phyloP scores from a whole-genome alignment of 2,113 vertebrate species.

The Pseudolaguvia tuberculata region DNA sequence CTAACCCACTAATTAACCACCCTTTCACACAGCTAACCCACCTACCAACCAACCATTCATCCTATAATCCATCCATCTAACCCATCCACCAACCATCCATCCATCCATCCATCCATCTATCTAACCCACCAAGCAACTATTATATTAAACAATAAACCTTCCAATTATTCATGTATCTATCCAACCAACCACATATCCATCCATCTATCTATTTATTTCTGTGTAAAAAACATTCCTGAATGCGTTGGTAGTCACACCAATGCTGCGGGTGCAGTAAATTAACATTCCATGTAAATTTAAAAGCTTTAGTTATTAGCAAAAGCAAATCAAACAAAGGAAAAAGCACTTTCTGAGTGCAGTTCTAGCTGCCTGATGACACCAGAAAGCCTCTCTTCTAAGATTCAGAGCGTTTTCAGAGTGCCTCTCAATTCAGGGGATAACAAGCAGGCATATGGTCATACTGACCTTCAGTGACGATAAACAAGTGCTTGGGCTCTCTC shows the following conservation, averaged over 20 bases:
- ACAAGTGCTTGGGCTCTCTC: neutral
- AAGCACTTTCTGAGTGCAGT: neutral
- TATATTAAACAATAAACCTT: too few relatives aligned
- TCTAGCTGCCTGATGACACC: neutral
- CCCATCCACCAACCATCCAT: too few relatives aligned
- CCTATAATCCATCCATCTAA: too few relatives aligned
- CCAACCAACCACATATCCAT: too few relatives aligned
- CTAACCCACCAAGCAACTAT: too few relatives aligned
- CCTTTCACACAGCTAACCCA: too few relatives aligned
- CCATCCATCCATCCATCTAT: too few relatives aligned
- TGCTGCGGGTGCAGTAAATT: neutral
- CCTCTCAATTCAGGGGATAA: neutral
- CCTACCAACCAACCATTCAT: too few relatives aligned
- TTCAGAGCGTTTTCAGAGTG: constrained; percentile 21
- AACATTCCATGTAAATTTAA: neutral
- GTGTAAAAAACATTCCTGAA: neutral
- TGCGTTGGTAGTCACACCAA: neutral
- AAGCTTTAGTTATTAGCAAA: neutral
- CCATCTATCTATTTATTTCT: too few relatives aligned
- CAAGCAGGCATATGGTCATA: constrained; percentile 1
- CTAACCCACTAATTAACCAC: too few relatives aligned
- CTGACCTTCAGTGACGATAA: neutral
- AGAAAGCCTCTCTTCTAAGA: neutral
- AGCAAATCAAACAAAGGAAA: neutral
- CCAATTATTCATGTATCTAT: too few relatives aligned